Conservation (phyloP, 2,113 vertebrate species). For the Balaenoptera acutorostrata region DNA sequence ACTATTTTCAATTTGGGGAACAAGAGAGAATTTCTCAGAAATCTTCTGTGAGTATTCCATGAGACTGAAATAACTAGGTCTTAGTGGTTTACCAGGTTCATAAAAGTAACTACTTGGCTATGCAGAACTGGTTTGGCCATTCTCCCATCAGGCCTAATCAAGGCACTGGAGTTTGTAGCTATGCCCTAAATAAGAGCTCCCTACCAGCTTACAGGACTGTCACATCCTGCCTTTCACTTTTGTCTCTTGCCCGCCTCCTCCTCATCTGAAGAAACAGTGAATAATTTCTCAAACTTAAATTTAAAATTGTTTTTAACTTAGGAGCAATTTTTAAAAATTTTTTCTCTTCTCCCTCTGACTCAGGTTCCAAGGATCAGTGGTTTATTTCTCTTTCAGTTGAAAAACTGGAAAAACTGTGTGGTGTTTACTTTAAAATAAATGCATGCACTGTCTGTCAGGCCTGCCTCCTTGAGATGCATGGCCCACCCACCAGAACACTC, state of each 20-base stretch:
- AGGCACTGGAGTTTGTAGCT: neutral
- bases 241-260: neutral
- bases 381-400: conserved; percentile 36
- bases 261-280: neutral
- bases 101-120: neutral
- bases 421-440: conserved; percentile 56
- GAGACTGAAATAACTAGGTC: neutral
- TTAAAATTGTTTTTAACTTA: conserved; percentile 25
- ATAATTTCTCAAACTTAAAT: conserved; percentile 18
- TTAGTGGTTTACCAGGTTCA: neutral
- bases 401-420: neutral
- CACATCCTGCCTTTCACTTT: neutral
- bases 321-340: neutral
- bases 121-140: neutral
- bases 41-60: neutral
- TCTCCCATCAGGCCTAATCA: neutral
- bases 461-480: neutral
- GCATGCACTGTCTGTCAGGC: neutral
- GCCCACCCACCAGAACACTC: conserved; percentile 27
- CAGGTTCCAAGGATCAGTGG: neutral
- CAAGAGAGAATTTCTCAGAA: neutral
- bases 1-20: neutral
- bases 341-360: conserved; percentile 12
- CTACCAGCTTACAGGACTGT: neutral
- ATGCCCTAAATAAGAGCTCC: neutral